Evolutionary conservation across 2,797 vertebrate genomes (phyloP).

Genomic region (Enteromius trimaculatus): DNA sequence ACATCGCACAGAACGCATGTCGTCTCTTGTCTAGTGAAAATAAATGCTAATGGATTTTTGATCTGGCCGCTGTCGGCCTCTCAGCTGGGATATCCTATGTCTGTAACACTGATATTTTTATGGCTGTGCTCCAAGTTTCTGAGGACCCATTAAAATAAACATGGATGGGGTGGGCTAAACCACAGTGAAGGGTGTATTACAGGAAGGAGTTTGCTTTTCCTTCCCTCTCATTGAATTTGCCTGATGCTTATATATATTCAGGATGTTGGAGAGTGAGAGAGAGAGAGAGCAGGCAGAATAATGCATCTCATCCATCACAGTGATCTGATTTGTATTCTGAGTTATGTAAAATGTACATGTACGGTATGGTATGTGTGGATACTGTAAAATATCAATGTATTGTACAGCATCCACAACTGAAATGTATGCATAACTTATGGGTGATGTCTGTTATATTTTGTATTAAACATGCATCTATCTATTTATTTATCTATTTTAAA

Average conservation of each 20-base stretch:
- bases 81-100: slow-evolving; percentile 13
- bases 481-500: no score
- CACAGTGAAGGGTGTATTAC: slow-evolving; percentile 38
- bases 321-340: slow-evolving; percentile 9
- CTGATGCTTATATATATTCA: slow-evolving; percentile 39
- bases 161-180: slow-evolving; percentile 8
- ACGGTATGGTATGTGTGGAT: background rate
- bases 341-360: background rate
- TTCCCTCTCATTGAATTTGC: slow-evolving; percentile 30
- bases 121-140: slow-evolving; percentile 16
- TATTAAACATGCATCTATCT: background rate
- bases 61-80: slow-evolving; percentile 39
- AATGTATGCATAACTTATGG: background rate
- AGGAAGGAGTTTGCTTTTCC: slow-evolving; percentile 36
- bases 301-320: slow-evolving; percentile 39
- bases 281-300: slow-evolving; percentile 4
- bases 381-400: background rate
- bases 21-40: slow-evolving; percentile 15
- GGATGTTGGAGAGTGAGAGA: background rate
- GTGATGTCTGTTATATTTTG: background rate
- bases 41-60: slow-evolving; percentile 40
- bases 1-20: slow-evolving; percentile 21
- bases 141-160: slow-evolving; percentile 30
- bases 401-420: background rate
- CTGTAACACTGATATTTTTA: slow-evolving; percentile 18